These are phyloP conservation scores for Grapholita molesta DNA, from an alignment of 1,140 invertebrate species.

Conservation along the genomic window DNA sequence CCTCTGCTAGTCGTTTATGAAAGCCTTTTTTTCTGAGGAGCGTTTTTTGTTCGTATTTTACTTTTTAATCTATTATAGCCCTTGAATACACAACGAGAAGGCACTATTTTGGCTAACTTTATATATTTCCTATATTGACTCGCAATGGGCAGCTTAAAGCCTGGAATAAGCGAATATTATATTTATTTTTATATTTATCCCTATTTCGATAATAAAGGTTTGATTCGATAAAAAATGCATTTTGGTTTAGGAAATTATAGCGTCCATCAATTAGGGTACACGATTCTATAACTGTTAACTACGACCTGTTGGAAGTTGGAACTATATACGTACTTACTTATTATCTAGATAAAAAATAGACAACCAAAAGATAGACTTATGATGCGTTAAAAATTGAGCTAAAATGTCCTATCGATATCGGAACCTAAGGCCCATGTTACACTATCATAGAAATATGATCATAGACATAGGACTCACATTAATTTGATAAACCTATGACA, in stretches of 20 bases:
- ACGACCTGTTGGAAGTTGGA: too few species aligned
- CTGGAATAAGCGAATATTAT: not conserved
- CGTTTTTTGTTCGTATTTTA: slow-evolving; percentile 4
- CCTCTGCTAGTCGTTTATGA: slow-evolving; percentile 6
- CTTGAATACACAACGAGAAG: not conserved
- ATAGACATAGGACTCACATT: too few species aligned
- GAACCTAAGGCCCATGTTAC: too few species aligned
- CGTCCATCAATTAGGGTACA: not conserved
- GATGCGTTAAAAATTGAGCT: too few species aligned
- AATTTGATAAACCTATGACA: too few species aligned
- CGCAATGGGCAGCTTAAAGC: not conserved
- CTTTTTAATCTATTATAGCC: not conserved
- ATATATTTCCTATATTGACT: not conserved
- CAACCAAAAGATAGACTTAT: too few species aligned
- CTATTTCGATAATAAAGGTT: not conserved
- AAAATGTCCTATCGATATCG: too few species aligned
- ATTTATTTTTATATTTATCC: not conserved
- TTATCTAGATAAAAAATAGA: too few species aligned
- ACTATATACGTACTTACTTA: too few species aligned
- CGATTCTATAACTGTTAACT: too few species aligned
- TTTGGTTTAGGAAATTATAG: not conserved
- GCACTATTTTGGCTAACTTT: not conserved
- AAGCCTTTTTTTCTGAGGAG: slow-evolving; percentile 2
- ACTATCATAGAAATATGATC: too few species aligned
- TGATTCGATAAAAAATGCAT: not conserved